phyloP scores from a whole-genome alignment of 2,888 invertebrate genomes.

The Maniola hyperantus region DNA sequence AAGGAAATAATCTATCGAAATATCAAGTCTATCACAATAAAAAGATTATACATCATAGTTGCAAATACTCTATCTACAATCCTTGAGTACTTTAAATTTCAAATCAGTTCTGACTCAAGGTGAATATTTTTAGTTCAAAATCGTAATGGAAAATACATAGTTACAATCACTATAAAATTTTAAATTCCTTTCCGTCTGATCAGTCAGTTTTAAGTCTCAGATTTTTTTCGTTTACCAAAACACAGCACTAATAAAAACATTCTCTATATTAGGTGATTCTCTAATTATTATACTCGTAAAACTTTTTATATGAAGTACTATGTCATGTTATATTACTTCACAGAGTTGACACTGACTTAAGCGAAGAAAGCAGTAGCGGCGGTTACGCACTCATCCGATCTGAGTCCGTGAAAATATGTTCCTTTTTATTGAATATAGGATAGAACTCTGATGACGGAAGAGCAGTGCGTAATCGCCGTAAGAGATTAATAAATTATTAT shows the following conservation, averaged over 20 bases:
- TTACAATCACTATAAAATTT: background rate
- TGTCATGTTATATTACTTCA: background rate
- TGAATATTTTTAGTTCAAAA: background rate
- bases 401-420: too few relatives aligned
- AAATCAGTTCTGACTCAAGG: constrained; percentile 11
- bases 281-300: background rate
- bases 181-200: constrained; percentile 4
- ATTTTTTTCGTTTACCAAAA: background rate
- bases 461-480: too few relatives aligned
- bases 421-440: too few relatives aligned
- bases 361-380: background rate
- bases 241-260: background rate
- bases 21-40: background rate
- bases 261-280: background rate
- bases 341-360: background rate
- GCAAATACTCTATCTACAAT: background rate
- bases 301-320: background rate
- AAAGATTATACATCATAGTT: background rate
- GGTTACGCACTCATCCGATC: too few relatives aligned
- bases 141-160: background rate
- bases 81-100: constrained; percentile 8
- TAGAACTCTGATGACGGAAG: too few relatives aligned
- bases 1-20: background rate
- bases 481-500: background rate
- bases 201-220: background rate